Evolutionary conservation across 1,140 invertebrate genomes (phyloP).

Genomic region (Protaetia brevitarsis): DNA sequence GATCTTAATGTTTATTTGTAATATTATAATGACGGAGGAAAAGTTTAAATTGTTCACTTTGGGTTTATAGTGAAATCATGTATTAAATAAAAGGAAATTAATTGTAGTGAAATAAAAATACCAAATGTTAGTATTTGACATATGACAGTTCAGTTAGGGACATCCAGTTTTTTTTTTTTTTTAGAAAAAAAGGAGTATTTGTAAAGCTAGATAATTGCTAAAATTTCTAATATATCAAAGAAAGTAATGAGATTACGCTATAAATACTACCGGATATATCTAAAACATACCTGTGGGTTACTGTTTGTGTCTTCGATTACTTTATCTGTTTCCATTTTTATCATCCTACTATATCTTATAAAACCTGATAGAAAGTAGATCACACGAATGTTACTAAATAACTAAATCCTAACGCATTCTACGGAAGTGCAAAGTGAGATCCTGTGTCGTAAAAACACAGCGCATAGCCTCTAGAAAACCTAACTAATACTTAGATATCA

Average conservation of each 20-base stretch:
- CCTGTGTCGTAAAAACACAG: conserved; percentile 2
- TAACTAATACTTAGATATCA: conserved; percentile 15
- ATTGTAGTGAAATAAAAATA: too few relatives aligned
- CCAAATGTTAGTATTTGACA: too few relatives aligned
- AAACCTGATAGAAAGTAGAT: conserved; percentile 26
- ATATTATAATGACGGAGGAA: too few relatives aligned
- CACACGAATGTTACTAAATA: conserved; percentile 20
- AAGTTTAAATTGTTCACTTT: too few relatives aligned
- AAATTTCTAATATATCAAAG: too few relatives aligned
- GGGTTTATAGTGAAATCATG: too few relatives aligned
- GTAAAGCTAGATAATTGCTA: too few relatives aligned
- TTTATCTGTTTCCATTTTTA: conserved; percentile 67
- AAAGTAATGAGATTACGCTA: not conserved
- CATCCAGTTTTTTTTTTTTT: too few relatives aligned
- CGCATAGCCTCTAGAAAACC: conserved; percentile 18
- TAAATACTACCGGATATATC: not conserved
- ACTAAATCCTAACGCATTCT: conserved; percentile 19
- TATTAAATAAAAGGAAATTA: too few relatives aligned
- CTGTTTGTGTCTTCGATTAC: conserved; percentile 59
- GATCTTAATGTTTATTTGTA: too few relatives aligned
- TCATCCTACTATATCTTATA: conserved; percentile 45
- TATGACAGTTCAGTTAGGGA: too few relatives aligned
- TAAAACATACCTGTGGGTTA: conserved; percentile 54
- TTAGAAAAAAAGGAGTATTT: too few relatives aligned
- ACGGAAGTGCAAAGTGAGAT: conserved; percentile 4